phyloP scores from a whole-genome alignment of 2,888 invertebrate genomes.

The Blera fallax region DNA sequence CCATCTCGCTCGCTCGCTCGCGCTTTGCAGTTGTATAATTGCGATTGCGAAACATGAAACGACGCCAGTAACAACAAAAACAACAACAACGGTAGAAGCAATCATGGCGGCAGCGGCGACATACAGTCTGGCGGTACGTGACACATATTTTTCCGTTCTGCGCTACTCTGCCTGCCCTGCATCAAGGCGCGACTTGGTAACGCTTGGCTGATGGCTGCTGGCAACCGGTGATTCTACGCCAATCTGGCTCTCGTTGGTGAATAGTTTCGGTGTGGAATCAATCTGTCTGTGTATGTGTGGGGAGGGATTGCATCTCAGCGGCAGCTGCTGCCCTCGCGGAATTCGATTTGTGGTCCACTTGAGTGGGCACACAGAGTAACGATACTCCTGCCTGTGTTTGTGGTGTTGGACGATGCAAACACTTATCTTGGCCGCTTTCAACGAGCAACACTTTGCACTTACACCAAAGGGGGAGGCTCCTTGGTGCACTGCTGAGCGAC shows the following conservation, averaged over 20 bases:
- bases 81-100: neutral
- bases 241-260: constrained; percentile 34
- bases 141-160: constrained; percentile 52
- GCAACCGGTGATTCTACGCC: constrained; percentile 56
- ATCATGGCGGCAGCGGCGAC: constrained; percentile 52
- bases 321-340: constrained; percentile 53
- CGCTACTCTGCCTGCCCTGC: constrained; percentile 30
- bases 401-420: constrained; percentile 36
- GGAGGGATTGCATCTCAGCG: constrained; percentile 22
- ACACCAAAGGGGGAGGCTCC: constrained; percentile 31
- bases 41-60: constrained; percentile 58
- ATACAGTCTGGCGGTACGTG: constrained; percentile 67
- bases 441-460: constrained; percentile 66
- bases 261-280: constrained; percentile 15
- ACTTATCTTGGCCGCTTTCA: constrained; percentile 65
- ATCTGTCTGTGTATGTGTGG: constrained; percentile 20
- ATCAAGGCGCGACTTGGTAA: constrained; percentile 31
- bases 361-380: constrained; percentile 26
- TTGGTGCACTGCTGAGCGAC: constrained; percentile 11
- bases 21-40: constrained; percentile 61
- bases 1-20: constrained; percentile 13
- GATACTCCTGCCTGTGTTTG: too few species aligned
- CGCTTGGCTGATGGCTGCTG: constrained; percentile 50
- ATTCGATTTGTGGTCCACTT: constrained; percentile 55
- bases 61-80: constrained; percentile 35